Base-by-base conservation (phyloP, 2,797 vertebrate species). In the Naso thynnoides region DNA sequence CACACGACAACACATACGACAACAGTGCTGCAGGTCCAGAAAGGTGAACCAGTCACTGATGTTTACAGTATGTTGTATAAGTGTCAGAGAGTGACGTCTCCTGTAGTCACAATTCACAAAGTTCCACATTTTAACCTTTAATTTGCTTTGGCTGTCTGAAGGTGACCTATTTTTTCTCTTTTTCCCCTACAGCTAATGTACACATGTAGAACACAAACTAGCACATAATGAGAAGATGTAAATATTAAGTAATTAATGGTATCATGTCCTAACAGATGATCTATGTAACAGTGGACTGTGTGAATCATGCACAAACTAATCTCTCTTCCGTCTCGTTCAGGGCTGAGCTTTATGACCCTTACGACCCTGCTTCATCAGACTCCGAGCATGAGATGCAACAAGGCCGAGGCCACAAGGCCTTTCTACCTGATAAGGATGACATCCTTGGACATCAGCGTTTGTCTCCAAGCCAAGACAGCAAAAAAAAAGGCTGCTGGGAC, bases 291-390 rank as follows among this genome's bases (percentile, higher is more conserved):
- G 24, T 26, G 38, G 56, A 73, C 31, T 44, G 9, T 42, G 26
- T 64, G 1, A 47, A n/a, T 21, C 24, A 47, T n/a, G 18, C 2
- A 26, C 10, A 41, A 27, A 44, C 0, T 24, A 27, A 48, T 36
- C 8, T 6, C 2, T 44, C 19, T 56, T 66, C 33, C 0, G 0
- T 93, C 90, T 94, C 54, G 93, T 87, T 90, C 95, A 97, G 96
- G 93, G 93, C 89, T 92, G 95, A 96, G 87, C 95, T 97, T 87
- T 97, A 97, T 89, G 95, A 98, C 94, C 96, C 96, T 90, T 96
- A 95, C 82, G 93, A 96, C 89, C 95, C 94, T 81, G 90, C 92
- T 86, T 96, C 94, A 70, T 95, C 95, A 90, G 95, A 96, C 90
- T 87, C 86, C 2, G 88, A 91, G 26, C 3, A 42, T 0, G 86